Base-by-base conservation (phyloP, 2,888 invertebrate species). In the Xanthia togata region DNA sequence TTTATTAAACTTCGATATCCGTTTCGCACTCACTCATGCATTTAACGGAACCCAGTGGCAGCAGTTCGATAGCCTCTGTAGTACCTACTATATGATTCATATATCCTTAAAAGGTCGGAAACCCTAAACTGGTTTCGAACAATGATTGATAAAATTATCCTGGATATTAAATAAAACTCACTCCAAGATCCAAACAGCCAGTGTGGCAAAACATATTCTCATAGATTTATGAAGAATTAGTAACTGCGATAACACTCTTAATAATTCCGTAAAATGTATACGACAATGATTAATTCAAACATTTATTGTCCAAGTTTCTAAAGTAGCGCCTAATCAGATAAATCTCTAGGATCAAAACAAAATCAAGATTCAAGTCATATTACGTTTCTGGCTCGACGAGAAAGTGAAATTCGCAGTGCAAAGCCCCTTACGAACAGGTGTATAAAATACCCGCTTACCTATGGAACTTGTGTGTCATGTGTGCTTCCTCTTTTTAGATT, bases 401-500 rank as follows among this genome's bases (percentile, higher is more conserved):
- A 82, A 84, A 84, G 85, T 82, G 71, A 64, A 85, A 75, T 78
- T 74, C 55, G 12, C 64, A 76, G 75, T 78, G 69, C 79, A 81
- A 78, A 80, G 79, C 69, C 82, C 84, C 63, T 69, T 75, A 50
- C 38, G 23, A 63, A 73, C 62, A 73, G 47, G 70, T 77, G 67
- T 74, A 79, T 81, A 81, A 78, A 70, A 76, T 60, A 78, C 63
- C 12, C 38, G 65, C 78, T 59, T 57, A 31, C 65, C 65, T 71
- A 70, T 74, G 35, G 59, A 76, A 50, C 60, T 71, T 41, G 75
- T 73, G 68, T 76, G 72, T 81, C 84, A 80, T 78, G 71, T 77
- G 62, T 81, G 65, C 81, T 85, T 83, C 75, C 77, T 77, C 81
- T 69, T 78, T 81, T 9, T 90, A 98, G 98, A 92, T 94, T 98